A percentile compares a stretch with the other conserved stretches of the same genome.
Evolutionary conservation across 2,888 invertebrate species (phyloP).

Genomic region (Elaeidobius kamerunicus): DNA sequence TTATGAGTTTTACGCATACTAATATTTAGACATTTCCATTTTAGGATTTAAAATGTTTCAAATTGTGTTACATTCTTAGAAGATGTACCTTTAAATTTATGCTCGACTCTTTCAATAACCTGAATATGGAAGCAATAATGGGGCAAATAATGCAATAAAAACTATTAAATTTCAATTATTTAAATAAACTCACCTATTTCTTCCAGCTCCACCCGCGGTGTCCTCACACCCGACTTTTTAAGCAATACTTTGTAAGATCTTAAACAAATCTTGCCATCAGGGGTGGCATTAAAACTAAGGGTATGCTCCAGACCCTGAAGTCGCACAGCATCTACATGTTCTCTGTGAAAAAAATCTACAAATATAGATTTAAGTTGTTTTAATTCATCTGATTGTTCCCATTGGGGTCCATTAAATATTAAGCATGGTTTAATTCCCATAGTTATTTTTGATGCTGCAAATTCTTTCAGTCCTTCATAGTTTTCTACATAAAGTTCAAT

Average conservation of each 20-base stretch:
- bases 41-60: too few species aligned
- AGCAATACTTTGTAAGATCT: conserved; percentile 76
- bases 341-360: conserved; percentile 89
- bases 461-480: conserved; percentile 75
- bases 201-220: conserved; percentile 87
- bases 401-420: conserved; percentile 87
- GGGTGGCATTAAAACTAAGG: conserved; percentile 80
- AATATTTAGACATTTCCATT: too few species aligned
- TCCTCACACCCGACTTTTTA: conserved; percentile 87
- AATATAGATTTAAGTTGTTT: conserved; percentile 84
- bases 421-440: conserved; percentile 86
- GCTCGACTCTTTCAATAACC: too few species aligned
- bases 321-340: conserved; percentile 74
- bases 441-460: conserved; percentile 63
- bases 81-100: too few species aligned
- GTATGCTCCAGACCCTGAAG: conserved; percentile 94
- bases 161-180: too few species aligned
- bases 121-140: too few species aligned
- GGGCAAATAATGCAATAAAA: too few species aligned
- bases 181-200: conserved; percentile 69
- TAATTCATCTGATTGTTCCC: conserved; percentile 79
- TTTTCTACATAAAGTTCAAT: conserved; percentile 88
- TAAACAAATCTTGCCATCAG: conserved; percentile 74
- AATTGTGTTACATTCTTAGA: too few species aligned
- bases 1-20: too few species aligned